Evolutionary conservation across 2,888 invertebrate species (phyloP), one percentile per base, ranked within the genome.

Genomic region (Caenorhabditis parvicauda): DNA sequence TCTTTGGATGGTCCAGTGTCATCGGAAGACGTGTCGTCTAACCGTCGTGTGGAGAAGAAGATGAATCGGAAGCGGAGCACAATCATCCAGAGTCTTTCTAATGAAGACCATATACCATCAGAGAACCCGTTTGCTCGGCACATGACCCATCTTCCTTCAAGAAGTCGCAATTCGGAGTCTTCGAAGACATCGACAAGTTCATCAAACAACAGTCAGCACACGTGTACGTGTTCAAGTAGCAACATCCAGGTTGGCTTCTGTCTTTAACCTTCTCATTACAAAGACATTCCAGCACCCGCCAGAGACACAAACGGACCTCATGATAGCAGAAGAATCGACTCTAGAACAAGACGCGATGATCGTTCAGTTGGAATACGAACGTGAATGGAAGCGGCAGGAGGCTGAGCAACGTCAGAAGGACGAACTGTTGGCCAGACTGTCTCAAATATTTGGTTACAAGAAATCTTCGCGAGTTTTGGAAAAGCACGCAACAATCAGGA

Each of bases 381-480:
- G 46, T 17, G 32, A 43, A 24, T 9, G 41, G 7, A 17, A 39
- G 27, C 44, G 50, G 17, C 21, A 21, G 35, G 54, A 38, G 35
- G 27, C 35, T 48, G 50, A 48, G 29, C 52, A 52, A 38, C 41
- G 42, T 41, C 48, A 44, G 39, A 52, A 37, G n/a, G 63, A 63
- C 29, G 63, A 63, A 32, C n/a, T 48, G n/a, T 24, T 63, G 17
- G 63, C 63, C 0, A 47, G 54, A 19, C 32, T 59, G 28, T 63
- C 63, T n/a, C 63, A 63, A 32, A 63, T 63, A 28, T 63, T 63
- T 49, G 63, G 63, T 3, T 63, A 63, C 19, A 28, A 45, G 7
- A 63, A 63, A 52, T 54, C 67, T 2, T 17, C 46, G n/a, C 61
- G 67, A 5, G 61, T 67, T 4, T 59, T 61, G 43, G 21, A 25